phyloP scores from a whole-genome alignment of 2,888 invertebrate genomes.

The Melieria omissa region DNA sequence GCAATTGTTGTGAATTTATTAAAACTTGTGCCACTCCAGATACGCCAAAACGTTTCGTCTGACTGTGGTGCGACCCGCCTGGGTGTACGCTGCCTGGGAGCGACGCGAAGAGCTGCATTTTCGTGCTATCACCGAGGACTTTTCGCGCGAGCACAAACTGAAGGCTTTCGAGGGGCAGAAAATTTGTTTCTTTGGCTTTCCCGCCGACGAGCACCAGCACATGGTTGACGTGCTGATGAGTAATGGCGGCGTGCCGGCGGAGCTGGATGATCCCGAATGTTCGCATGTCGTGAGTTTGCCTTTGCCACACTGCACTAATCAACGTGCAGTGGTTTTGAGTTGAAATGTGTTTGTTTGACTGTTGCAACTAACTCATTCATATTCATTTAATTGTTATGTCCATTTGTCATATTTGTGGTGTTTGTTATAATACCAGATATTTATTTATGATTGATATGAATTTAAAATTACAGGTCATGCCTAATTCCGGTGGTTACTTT shows the following conservation, averaged over 20 bases:
- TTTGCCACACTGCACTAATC: no score
- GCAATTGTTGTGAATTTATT: not conserved
- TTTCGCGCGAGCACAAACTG: constrained; percentile 79
- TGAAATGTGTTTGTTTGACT: not conserved
- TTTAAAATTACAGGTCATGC: constrained; percentile 64
- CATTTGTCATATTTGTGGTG: constrained; percentile 9
- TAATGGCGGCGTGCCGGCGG: constrained; percentile 85
- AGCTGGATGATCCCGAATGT: constrained; percentile 83
- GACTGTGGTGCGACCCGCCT: constrained; percentile 87
- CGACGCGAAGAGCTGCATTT: constrained; percentile 77
- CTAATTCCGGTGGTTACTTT: constrained; percentile 66
- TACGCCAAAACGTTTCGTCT: constrained; percentile 91
- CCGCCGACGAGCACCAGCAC: constrained; percentile 88
- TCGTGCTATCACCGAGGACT: constrained; percentile 76
- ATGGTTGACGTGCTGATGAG: constrained; percentile 90
- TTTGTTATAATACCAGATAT: not conserved
- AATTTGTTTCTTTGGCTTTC: constrained; percentile 90
- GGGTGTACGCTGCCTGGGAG: constrained; percentile 91
- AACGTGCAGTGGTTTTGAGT: no score
- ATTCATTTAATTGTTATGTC: constrained; percentile 12
- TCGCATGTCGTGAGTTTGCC: constrained; percentile 87
- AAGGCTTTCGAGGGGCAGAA: constrained; percentile 89
- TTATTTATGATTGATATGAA: constrained; percentile 32
- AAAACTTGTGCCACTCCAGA: constrained; percentile 45
- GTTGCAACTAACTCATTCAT: constrained; percentile 20